phyloP scores from a whole-genome alignment of 2,113 vertebrate species.

The Heterotilapia buettikoferi region DNA sequence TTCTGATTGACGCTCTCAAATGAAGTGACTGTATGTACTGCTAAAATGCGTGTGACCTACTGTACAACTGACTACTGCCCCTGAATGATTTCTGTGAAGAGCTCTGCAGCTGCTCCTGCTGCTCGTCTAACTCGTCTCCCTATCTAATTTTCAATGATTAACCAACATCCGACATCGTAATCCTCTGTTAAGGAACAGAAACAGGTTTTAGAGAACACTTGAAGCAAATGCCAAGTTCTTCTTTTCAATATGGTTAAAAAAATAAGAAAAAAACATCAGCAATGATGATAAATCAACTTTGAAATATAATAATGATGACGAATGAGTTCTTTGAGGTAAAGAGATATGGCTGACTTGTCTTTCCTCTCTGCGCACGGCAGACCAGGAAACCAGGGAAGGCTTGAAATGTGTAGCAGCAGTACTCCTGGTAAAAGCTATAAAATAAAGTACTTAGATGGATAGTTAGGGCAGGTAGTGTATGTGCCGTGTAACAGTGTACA shows the following conservation, averaged over 20 bases:
- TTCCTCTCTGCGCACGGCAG: neutral
- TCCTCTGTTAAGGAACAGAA: neutral
- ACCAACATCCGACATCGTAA: neutral
- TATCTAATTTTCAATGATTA: neutral
- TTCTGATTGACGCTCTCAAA: neutral
- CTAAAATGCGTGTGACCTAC: neutral
- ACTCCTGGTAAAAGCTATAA: slow-evolving; percentile 15
- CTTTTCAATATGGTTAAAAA: neutral
- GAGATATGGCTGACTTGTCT: neutral
- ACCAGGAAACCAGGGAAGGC: neutral
- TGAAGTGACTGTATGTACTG: neutral
- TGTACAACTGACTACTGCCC: neutral
- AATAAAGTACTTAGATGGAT: slow-evolving; percentile 25
- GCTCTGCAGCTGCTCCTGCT: neutral
- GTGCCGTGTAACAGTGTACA: neutral
- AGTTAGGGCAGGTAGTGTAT: slow-evolving; percentile 1
- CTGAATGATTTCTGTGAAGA: neutral
- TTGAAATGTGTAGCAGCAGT: neutral
- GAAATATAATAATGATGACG: slow-evolving; percentile 8
- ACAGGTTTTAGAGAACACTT: neutral
- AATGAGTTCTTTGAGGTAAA: neutral
- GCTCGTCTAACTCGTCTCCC: neutral
- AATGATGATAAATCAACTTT: slow-evolving; percentile 6
- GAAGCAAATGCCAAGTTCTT: neutral
- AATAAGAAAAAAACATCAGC: neutral